Conservation (phyloP, 2,888 invertebrate genomes). For the Bugulina stolonifera region DNA sequence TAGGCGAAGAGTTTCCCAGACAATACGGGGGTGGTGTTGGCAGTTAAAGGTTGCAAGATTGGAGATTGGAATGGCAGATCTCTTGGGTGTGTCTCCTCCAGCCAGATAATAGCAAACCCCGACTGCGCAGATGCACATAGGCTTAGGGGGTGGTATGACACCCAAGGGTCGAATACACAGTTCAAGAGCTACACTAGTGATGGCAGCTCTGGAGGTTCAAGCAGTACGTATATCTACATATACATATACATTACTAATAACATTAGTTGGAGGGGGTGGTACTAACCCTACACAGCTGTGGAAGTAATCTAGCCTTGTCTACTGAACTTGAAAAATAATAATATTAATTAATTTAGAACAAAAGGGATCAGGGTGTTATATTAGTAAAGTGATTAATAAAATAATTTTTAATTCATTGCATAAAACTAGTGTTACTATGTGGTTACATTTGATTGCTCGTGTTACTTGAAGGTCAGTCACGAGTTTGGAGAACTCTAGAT, state of each 20-base stretch:
- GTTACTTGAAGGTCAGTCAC: background rate
- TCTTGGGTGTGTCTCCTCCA: constrained; percentile 46
- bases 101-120: constrained; percentile 71
- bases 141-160: constrained; percentile 86
- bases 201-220: constrained; percentile 32
- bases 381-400: no score
- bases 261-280: no score
- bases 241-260: no score
- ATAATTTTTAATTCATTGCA: no score
- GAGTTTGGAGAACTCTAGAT: constrained; percentile 67
- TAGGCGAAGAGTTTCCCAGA: constrained; percentile 75
- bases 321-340: no score
- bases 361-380: no score
- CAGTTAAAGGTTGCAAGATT: constrained; percentile 76
- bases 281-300: no score
- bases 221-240: no score
- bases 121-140: constrained; percentile 78
- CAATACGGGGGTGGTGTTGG: constrained; percentile 59
- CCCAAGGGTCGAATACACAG: constrained; percentile 54
- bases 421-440: no score
- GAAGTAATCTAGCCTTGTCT: no score
- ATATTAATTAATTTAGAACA: no score
- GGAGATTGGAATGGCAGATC: constrained; percentile 63
- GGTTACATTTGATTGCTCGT: background rate
- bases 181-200: constrained; percentile 44